Evolutionary conservation across 2,888 invertebrate species (phyloP).

Genomic region (Automeris io): DNA sequence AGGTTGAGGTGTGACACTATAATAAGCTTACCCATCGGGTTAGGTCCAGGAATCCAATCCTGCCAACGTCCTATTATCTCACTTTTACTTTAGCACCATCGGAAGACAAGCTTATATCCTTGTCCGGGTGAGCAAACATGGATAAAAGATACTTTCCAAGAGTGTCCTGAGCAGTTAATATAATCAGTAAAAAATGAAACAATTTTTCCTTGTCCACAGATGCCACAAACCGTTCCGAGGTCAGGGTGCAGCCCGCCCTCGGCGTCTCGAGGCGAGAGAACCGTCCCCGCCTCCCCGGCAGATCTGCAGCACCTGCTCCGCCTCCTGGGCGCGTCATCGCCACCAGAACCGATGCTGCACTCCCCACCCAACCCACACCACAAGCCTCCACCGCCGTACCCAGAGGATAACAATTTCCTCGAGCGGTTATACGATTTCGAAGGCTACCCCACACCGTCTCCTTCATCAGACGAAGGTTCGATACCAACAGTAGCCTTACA

Average conservation of each 20-base stretch:
- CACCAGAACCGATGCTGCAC: constrained; percentile 68
- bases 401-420: constrained; percentile 60
- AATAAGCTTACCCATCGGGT: too few species aligned
- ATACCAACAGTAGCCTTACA: constrained; percentile 76
- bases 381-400: constrained; percentile 65
- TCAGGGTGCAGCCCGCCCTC: constrained; percentile 86
- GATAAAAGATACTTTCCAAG: too few species aligned
- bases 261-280: constrained; percentile 82
- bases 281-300: constrained; percentile 75
- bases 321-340: constrained; percentile 67
- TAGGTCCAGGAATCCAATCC: too few species aligned
- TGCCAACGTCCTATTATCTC: too few species aligned
- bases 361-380: constrained; percentile 61
- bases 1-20: too few species aligned
- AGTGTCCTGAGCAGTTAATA: too few species aligned
- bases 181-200: constrained; percentile 12
- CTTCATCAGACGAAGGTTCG: constrained; percentile 73
- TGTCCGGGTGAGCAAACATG: too few species aligned
- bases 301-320: constrained; percentile 66
- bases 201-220: constrained; percentile 72
- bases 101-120: too few species aligned
- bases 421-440: constrained; percentile 72
- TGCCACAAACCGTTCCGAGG: constrained; percentile 89
- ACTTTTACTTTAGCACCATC: too few species aligned
- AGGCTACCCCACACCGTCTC: constrained; percentile 67